Percentiles rank a stretch among this genome's conserved stretches.
Evolutionary conservation across 2,888 invertebrate genomes (phyloP).

Genomic region (Tiliacea aurago): DNA sequence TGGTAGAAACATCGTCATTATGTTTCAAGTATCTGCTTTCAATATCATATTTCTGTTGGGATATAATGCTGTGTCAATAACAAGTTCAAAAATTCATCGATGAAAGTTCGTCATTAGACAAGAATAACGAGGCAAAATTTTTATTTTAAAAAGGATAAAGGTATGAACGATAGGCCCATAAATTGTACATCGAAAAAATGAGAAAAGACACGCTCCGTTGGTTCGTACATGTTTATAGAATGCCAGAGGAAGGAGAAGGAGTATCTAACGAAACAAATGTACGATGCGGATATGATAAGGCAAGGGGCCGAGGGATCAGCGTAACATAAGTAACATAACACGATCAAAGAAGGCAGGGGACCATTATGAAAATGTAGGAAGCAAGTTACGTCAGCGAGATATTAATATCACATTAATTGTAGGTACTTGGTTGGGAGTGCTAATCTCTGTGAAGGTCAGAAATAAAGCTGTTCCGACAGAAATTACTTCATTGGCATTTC

Average conservation of each 20-base stretch:
- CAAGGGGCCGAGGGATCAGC: not conserved
- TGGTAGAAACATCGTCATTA: not conserved
- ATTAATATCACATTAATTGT: constrained; percentile 38
- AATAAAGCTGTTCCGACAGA: not conserved
- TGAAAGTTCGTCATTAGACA: not conserved
- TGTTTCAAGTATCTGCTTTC: not conserved
- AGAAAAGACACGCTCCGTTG: constrained; percentile 31
- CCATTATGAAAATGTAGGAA: constrained; percentile 33
- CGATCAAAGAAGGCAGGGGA: constrained; percentile 16
- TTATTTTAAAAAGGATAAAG: constrained; percentile 15
- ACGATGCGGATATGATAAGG: constrained; percentile 40
- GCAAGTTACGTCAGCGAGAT: constrained; percentile 12
- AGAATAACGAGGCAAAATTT: not conserved
- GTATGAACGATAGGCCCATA: not conserved
- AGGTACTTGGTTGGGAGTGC: not conserved
- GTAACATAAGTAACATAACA: constrained; percentile 9
- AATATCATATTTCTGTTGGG: not conserved
- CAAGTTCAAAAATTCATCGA: not conserved
- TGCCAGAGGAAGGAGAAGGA: not conserved
- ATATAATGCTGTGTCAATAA: not conserved
- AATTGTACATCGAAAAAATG: constrained; percentile 22
- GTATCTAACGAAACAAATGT: constrained; percentile 27
- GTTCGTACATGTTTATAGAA: constrained; percentile 5
- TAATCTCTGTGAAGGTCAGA: not conserved
- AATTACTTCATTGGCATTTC: not conserved